Evolutionary conservation across 1,140 invertebrate genomes (phyloP), one percentile per base, ranked within the genome.

Genomic region (Mya arenaria): DNA sequence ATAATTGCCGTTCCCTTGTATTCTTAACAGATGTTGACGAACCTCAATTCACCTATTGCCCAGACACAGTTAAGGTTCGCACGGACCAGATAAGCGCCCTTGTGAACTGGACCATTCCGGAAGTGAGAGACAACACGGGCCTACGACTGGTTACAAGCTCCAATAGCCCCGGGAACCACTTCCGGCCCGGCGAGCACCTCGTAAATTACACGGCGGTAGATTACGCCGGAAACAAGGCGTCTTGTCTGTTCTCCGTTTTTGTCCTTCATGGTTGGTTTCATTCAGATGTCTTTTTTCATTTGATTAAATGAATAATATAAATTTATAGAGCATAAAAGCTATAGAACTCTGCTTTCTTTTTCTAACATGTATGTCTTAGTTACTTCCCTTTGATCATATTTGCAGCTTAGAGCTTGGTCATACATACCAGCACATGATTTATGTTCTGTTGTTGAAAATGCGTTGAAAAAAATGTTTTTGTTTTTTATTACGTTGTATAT

Each of bases 201-300:
- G 84, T 90, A 2, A 87, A 84, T 30, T 88, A 88, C 79, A 88
- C 84, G n/a, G 89, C 89, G 1, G 48, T 63, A n/a, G 89, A 90
- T 71, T 55, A 65, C 8, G 84, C 87, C 19, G 87, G 86, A 19
- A 90, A 90, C 62, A 79, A 25, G 36, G 89, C 87, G 10, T 66
- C 65, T 0, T 90, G 89, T 63, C 73, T 81, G 15, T 90, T 90
- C 68, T 86, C 68, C 37, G 82, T 90, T 19, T 87, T 81, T 30
- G 73, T 90, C 15, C 77, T 87, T 30, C 81, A 85, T 83, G 87
- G 89, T 89, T 83, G n/a, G n/a, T n/a, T n/a, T n/a, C n/a, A n/a
- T n/a, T n/a, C n/a, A n/a, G n/a, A n/a, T n/a, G n/a, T n/a, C n/a
- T n/a, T n/a, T n/a, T n/a, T n/a, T n/a, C n/a, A n/a, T n/a, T n/a